phyloP scores from a whole-genome alignment of 2,888 invertebrate species.

The Amphipyra tragopoginis region DNA sequence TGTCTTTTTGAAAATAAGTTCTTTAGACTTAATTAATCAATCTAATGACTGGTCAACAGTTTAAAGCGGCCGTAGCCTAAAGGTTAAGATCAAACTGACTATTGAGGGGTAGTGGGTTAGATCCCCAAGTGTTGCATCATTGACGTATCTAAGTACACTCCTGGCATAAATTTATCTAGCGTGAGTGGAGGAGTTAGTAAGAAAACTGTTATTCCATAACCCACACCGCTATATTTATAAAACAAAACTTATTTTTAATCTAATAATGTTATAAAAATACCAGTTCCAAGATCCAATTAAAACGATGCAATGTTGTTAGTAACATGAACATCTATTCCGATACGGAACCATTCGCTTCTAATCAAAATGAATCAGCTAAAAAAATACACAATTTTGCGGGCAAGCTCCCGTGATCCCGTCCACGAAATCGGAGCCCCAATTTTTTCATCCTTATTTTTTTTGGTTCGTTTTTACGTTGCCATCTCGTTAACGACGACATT shows the following conservation, averaged over 20 bases:
- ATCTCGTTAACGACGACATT: constrained; percentile 65
- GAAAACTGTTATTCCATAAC: no score
- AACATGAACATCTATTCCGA: background rate
- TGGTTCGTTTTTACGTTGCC: constrained; percentile 56
- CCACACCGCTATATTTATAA: background rate
- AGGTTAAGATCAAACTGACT: no score
- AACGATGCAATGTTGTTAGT: background rate
- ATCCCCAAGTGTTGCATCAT: no score
- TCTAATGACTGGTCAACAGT: no score
- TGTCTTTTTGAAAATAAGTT: no score
- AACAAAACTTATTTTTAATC: background rate
- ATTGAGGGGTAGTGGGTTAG: no score
- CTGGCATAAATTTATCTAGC: no score
- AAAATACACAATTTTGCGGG: constrained; percentile 31
- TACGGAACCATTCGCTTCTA: constrained; percentile 11
- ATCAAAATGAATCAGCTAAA: constrained; percentile 38
- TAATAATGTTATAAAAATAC: no score
- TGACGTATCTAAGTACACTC: no score
- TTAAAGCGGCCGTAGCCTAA: no score
- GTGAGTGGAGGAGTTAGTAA: no score
- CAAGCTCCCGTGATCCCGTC: constrained; percentile 37
- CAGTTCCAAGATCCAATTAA: background rate
- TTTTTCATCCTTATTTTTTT: constrained; percentile 55
- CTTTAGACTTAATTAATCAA: no score
- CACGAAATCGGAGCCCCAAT: constrained; percentile 35